Evolutionary conservation across 92 coral and sea anemone genomes (phyloP).

Genomic region (Phenganax stokvisi): DNA sequence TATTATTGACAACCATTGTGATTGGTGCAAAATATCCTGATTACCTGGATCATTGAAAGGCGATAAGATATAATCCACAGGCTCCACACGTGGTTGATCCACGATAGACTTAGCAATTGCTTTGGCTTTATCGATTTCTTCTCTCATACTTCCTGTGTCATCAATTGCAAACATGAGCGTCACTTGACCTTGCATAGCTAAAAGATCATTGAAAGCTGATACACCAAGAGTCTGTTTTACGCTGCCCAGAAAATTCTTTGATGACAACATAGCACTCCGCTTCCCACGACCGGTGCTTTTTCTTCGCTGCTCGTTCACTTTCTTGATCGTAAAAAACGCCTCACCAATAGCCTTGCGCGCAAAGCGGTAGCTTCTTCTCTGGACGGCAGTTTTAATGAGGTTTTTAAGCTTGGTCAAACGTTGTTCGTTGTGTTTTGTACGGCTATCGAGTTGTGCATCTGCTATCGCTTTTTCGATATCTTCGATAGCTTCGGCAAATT

Average conservation of each 20-base stretch:
- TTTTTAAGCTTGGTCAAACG: conserved; percentile 45
- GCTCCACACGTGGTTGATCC: conserved; percentile 40
- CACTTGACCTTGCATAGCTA: conserved; percentile 69
- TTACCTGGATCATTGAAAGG: conserved; percentile 76
- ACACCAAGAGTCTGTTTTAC: conserved; percentile 47
- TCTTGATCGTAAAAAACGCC: conserved; percentile 52
- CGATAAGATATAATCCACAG: conserved; percentile 59
- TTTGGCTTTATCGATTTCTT: conserved; percentile 56
- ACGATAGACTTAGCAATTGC: conserved; percentile 54
- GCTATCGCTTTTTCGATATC: conserved; percentile 69
- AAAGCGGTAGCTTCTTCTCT: conserved; percentile 58
- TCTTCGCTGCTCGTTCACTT: conserved; percentile 15
- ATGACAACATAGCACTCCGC: conserved; percentile 26
- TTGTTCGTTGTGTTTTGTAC: conserved; percentile 21
- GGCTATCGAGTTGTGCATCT: conserved; percentile 54
- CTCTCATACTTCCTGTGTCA: conserved; percentile 56
- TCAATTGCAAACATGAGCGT: conserved; percentile 65
- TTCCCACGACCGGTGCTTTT: conserved; percentile 38
- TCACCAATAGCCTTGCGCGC: conserved; percentile 72
- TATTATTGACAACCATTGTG: neutral
- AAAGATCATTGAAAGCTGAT: conserved; percentile 48
- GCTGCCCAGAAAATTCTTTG: conserved; percentile 41
- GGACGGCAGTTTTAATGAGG: conserved; percentile 56
- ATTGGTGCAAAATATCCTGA: neutral
- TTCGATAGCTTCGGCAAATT: conserved; percentile 64